Base-by-base conservation (phyloP, 2,113 vertebrate genomes). In the Etheostoma spectabile region DNA sequence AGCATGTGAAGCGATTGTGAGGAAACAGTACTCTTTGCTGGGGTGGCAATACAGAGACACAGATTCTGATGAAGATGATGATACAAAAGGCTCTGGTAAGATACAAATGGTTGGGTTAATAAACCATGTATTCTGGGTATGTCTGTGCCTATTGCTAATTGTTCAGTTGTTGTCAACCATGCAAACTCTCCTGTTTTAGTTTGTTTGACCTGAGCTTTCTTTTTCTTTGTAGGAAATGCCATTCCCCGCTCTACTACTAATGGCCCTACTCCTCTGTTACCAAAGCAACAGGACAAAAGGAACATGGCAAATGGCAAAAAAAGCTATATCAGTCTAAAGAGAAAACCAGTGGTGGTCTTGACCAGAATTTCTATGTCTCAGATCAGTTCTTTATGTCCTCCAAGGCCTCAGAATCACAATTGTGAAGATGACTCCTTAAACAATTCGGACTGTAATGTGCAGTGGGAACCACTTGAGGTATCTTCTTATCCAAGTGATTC, bases 41-140 rank as follows among this genome's bases (percentile, higher is more conserved):
- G 93, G 86, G n/a, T 87, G 85, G 86, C 85, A 94, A 5, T 95
- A 94, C 78, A 68, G 15, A 35, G 92, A 93, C 51, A 65, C 70
- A 0, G 89, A 94, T 66, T 91, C 91, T 38, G 80, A 87, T 24
- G 87, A 75, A 6, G 27, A 45, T 12, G 18, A 24, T 18, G n/a
- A 74, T 60, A 8, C 11, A 16, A 16, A 64, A 56, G 16, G 6
- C 1, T 11, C 3, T 74, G 83, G 88, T 92, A 74, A 80, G 74
- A 48, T 63, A 46, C 12, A 45, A 19, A 38, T 56, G 1, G 22
- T 45, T 71, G 0, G 19, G 6, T 46, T 8, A 2, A 55, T 1
- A 45, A 66, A 76, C 49, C 8, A 27, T 22, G 4, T 42, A 14
- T 8, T 55, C 4, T 46, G 53, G 4, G 4, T 75, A 12, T 30